phyloP scores from a whole-genome alignment of 30 jellyfish, hydroid and myxozoan species.

The Aurelia sp. region DNA sequence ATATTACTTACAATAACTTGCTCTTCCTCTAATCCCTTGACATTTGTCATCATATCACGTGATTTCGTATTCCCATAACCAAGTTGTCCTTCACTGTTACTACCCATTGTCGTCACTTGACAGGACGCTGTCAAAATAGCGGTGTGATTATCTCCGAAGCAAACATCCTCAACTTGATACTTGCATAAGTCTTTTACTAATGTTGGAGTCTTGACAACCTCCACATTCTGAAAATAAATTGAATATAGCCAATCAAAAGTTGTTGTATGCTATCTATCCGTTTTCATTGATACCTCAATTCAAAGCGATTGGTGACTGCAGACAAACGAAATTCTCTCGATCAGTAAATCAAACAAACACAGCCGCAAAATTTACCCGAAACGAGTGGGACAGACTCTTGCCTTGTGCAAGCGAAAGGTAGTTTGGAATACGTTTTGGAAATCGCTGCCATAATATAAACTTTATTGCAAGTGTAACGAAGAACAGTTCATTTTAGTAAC shows the following conservation, averaged over 20 bases:
- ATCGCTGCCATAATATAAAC: no score
- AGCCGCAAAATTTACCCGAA: no score
- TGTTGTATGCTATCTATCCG: no score
- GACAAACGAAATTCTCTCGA: no score
- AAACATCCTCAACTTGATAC: constrained; percentile 56
- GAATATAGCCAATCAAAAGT: background rate
- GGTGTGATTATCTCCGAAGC: constrained; percentile 78
- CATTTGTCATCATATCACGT: constrained; percentile 73
- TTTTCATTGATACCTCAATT: no score
- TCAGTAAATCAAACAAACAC: no score
- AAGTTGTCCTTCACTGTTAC: constrained; percentile 84
- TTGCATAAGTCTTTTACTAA: constrained; percentile 81
- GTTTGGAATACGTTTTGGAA: no score
- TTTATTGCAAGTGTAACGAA: no score
- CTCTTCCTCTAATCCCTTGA: constrained; percentile 88
- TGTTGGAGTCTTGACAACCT: constrained; percentile 56
- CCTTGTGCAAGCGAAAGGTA: no score
- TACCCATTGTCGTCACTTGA: constrained; percentile 75
- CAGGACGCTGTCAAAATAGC: constrained; percentile 76
- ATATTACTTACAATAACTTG: constrained; percentile 56
- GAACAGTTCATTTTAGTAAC: no score
- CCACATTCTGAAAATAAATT: constrained; percentile 36
- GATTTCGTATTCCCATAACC: constrained; percentile 86
- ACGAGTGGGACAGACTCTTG: no score
- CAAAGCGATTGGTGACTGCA: no score